Conservation (phyloP, 2,797 vertebrate species). For the Melanotaenia trifasciata region DNA sequence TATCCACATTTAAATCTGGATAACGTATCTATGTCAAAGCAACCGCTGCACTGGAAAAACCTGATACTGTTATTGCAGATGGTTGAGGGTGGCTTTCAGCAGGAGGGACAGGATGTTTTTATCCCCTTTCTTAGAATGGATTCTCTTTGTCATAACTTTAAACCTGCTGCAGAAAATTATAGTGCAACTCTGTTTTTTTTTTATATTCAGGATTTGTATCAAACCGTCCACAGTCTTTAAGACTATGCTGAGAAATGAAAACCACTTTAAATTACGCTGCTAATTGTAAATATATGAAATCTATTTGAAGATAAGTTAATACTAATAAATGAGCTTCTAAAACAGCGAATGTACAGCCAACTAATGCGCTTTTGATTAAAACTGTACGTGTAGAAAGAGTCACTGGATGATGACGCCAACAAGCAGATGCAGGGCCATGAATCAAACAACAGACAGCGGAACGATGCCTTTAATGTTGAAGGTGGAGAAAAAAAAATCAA, state of each 20-base stretch:
- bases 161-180: slow-evolving; percentile 27
- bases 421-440: not conserved
- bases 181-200: not conserved
- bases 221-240: slow-evolving; percentile 13
- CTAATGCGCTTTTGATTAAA: not conserved
- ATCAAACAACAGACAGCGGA: not conserved
- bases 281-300: not conserved
- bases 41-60: slow-evolving; percentile 72
- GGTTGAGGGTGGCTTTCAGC: slow-evolving; percentile 62
- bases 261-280: not conserved
- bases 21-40: slow-evolving; percentile 76
- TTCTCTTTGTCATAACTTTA: slow-evolving; percentile 40
- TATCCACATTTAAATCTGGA: slow-evolving; percentile 75
- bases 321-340: not conserved
- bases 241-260: not conserved
- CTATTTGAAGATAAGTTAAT: not conserved
- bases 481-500: too few species aligned
- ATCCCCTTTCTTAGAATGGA: slow-evolving; percentile 38
- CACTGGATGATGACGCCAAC: not conserved
- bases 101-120: slow-evolving; percentile 70
- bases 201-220: not conserved
- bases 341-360: not conserved
- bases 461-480: too few species aligned
- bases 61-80: slow-evolving; percentile 74
- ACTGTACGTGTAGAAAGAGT: too few species aligned